Conservation (phyloP, 2,888 invertebrate genomes). For the Cephalotes varians region DNA sequence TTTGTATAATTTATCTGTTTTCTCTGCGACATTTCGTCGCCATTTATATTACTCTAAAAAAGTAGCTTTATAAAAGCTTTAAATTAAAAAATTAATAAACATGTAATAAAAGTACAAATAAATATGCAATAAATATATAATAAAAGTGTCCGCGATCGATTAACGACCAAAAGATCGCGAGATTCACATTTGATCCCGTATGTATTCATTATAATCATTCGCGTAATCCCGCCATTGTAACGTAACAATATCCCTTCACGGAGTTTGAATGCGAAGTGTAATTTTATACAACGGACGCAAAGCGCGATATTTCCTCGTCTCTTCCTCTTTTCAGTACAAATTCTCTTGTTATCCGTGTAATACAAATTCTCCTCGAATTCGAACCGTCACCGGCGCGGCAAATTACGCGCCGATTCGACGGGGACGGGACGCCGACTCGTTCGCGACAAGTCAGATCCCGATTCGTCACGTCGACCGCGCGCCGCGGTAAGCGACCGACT, state of each 20-base stretch:
- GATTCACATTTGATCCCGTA: not conserved
- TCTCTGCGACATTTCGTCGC: too few relatives aligned
- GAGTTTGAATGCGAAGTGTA: not conserved
- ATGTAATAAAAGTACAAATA: not conserved
- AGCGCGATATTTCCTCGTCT: not conserved
- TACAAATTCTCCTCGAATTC: not conserved
- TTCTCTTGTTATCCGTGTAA: not conserved
- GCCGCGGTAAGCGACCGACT: not conserved
- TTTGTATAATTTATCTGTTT: too few relatives aligned
- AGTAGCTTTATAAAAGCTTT: too few relatives aligned
- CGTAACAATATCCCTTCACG: not conserved
- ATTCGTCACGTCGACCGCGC: constrained; percentile 8
- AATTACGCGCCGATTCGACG: not conserved
- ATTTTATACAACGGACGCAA: not conserved
- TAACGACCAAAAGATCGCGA: not conserved
- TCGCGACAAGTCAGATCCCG: not conserved
- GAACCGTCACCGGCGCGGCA: not conserved
- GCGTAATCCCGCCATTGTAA: not conserved
- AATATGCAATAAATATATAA: too few relatives aligned
- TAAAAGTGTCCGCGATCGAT: not conserved
- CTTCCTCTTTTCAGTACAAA: not conserved
- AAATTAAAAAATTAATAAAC: too few relatives aligned
- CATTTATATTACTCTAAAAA: too few relatives aligned
- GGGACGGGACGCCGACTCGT: not conserved
- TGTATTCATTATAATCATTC: not conserved